phyloP scores from a whole-genome alignment of 2,113 vertebrate genomes.

The Antigone vipio region DNA sequence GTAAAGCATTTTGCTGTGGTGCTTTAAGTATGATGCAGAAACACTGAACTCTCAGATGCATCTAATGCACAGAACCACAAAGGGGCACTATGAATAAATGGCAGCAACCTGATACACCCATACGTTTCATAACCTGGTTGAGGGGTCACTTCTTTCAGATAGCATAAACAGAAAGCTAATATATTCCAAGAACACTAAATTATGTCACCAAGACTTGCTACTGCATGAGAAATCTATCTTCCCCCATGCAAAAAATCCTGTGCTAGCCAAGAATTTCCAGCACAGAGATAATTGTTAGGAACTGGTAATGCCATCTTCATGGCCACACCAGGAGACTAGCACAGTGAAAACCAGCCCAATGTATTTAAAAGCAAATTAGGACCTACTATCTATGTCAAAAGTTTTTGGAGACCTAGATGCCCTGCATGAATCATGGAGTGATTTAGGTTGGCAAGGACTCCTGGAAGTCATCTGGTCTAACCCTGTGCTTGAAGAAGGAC shows the following conservation, averaged over 20 bases:
- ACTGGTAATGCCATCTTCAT: neutral
- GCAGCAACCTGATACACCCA: neutral
- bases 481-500: neutral
- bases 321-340: neutral
- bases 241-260: neutral
- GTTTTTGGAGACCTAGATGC: neutral
- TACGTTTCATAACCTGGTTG: neutral
- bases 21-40: neutral
- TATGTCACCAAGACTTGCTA: neutral
- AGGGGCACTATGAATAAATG: neutral
- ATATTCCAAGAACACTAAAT: neutral
- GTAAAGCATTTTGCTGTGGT: neutral
- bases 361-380: neutral
- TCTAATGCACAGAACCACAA: neutral
- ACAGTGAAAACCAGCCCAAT: neutral
- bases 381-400: neutral
- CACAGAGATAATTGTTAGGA: neutral
- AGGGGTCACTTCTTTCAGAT: neutral
- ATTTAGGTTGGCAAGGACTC: neutral
- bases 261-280: neutral
- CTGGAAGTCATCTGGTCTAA: neutral
- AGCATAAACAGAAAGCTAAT: neutral
- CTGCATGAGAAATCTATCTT: neutral
- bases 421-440: neutral
- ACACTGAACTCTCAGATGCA: neutral